phyloP scores from a whole-genome alignment of 2,797 vertebrate species.

The Periparus ater region DNA sequence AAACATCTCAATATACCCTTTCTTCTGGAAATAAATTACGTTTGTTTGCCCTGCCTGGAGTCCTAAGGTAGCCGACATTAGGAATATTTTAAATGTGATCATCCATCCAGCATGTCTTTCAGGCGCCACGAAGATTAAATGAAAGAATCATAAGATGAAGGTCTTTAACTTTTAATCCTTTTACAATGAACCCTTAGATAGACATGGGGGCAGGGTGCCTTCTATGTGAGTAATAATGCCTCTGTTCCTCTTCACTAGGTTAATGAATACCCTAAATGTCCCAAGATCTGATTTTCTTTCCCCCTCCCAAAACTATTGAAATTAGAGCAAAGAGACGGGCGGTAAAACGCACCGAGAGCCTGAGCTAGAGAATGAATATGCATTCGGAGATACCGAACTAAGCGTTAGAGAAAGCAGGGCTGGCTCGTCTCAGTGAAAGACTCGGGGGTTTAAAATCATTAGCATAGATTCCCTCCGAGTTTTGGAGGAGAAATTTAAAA shows the following conservation, averaged over 20 bases:
- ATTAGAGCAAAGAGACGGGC: conserved; percentile 71
- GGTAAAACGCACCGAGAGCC: conserved; percentile 29
- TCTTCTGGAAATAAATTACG: conserved; percentile 85
- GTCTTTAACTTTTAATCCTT: conserved; percentile 93
- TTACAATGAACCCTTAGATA: conserved; percentile 91
- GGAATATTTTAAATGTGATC: conserved; percentile 90
- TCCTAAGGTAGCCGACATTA: conserved; percentile 84
- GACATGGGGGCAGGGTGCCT: conserved; percentile 85
- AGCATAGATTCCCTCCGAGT: conserved; percentile 56
- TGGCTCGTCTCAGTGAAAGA: background rate
- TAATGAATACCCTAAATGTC: conserved; percentile 81
- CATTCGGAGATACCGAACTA: conserved; percentile 14
- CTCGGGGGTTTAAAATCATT: conserved; percentile 58
- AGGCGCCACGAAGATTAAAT: conserved; percentile 94
- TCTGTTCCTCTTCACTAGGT: conserved; percentile 81
- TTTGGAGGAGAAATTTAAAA: background rate
- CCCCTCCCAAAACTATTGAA: conserved; percentile 69
- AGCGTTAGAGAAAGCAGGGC: conserved; percentile 29
- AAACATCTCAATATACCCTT: conserved; percentile 84
- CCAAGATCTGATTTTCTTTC: conserved; percentile 27
- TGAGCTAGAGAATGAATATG: conserved; percentile 57
- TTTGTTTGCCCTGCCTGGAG: conserved; percentile 84
- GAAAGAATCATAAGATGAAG: conserved; percentile 91
- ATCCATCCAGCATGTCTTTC: conserved; percentile 88
- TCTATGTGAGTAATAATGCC: conserved; percentile 81